These are phyloP conservation scores for Aphis craccivora DNA, from an alignment of 1,140 invertebrate genomes.

Conservation along the genomic window DNA sequence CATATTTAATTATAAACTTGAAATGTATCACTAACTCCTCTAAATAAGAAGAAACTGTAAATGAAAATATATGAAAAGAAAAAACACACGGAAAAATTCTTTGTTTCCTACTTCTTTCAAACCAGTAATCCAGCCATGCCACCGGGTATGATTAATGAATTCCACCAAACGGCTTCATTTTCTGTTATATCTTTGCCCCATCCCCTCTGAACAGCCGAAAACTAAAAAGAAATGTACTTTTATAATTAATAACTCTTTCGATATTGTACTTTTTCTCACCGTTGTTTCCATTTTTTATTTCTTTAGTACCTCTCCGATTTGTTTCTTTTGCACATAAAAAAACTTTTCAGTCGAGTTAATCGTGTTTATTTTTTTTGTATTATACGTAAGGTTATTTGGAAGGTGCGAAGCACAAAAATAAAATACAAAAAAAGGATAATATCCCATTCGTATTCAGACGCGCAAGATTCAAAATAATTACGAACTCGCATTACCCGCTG, in stretches of 20 bases:
- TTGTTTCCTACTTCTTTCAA: constrained; percentile 40
- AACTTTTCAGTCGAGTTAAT: constrained; percentile 49
- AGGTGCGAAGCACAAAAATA: constrained; percentile 31
- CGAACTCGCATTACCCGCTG: neutral
- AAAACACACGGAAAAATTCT: constrained; percentile 5
- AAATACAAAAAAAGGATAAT: constrained; percentile 44
- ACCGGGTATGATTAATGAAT: constrained; percentile 41
- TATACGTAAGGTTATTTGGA: neutral
- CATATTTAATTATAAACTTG: constrained; percentile 10
- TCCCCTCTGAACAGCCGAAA: neutral
- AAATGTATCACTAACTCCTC: neutral
- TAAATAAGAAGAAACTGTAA: neutral
- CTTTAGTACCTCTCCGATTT: constrained; percentile 28
- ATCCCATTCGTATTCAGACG: constrained; percentile 49
- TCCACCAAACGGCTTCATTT: constrained; percentile 50
- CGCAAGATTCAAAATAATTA: constrained; percentile 51
- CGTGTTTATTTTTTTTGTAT: constrained; percentile 34
- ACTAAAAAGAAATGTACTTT: constrained; percentile 54
- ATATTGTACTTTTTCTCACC: constrained; percentile 24
- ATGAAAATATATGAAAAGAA: constrained; percentile 25
- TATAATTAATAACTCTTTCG: constrained; percentile 56
- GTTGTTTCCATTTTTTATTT: constrained; percentile 34
- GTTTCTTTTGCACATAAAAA: constrained; percentile 20
- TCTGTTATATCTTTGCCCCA: constrained; percentile 23
- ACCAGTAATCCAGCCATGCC: neutral